Base-by-base conservation (phyloP, 1,140 invertebrate genomes). In the Mycetomoellerius zeteki region DNA sequence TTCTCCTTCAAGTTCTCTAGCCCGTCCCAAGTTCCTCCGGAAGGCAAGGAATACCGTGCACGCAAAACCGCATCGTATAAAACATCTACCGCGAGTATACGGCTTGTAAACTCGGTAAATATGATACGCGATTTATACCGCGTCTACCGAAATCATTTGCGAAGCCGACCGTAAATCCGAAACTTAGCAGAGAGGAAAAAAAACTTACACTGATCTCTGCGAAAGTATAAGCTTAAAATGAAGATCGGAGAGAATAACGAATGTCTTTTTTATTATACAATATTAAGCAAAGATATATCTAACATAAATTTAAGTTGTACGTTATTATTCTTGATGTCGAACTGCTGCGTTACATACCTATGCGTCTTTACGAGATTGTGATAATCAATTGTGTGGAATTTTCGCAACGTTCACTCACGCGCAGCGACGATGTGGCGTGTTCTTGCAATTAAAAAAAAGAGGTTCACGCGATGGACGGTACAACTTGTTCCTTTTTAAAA, bases 51-150 rank as follows among this genome's bases (percentile, higher is more conserved):
- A 69, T 71, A 81, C 77, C 33, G 65, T 5, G 69, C 50, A 24
- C 78, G 47, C 65, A 71, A 24, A 81, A 71, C 64, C n/a, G n/a
- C 47, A 30, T 24, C 58, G 65, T 71, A 81, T 81, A 72, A 81
- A 81, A 56, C 52, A 60, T 81, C 52, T 6, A 43, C 50, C 43
- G 30, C 54, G 54, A 27, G 69, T 60, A 73, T 37, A 47, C 54
- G 67, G 54, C 80, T 73, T 58, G 80, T 82, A 82, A 82, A 82
- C 67, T 73, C 52, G 67, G 67, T 73, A 84, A 84, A 84, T 84
- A 75, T 54, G 56, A 73, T 73, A 60, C 24, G 30, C 80, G 69
- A 84, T 75, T 73, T 73, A 73, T 60, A 50, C 56, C 54, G 69
- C 47, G 54, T 84, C 58, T 73, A 50, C 37, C 69, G 19, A 84